These are phyloP conservation scores for Palythoa grandiflora DNA, from an alignment of 92 coral and sea anemone genomes.

Conservation along the genomic window DNA sequence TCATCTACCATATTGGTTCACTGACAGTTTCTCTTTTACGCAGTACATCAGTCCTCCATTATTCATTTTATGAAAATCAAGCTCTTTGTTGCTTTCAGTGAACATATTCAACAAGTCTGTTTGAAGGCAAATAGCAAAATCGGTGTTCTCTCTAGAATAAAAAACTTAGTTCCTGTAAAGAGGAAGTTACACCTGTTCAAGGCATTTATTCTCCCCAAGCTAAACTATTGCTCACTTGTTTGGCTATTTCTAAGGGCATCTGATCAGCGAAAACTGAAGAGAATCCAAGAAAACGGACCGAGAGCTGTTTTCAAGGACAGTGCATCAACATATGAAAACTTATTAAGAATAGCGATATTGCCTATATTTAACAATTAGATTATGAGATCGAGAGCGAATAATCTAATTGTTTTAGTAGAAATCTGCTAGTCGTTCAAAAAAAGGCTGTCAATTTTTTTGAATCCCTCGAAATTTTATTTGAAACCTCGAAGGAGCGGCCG, in stretches of 20 bases:
- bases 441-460: too few relatives aligned
- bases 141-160: constrained; percentile 41
- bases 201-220: constrained; percentile 21
- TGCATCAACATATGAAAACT: constrained; percentile 22
- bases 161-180: constrained; percentile 28
- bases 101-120: constrained; percentile 46
- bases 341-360: constrained; percentile 19
- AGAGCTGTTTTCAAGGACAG: not conserved
- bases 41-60: too few relatives aligned
- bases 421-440: too few relatives aligned
- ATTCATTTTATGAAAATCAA: too few relatives aligned
- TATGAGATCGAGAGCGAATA: too few relatives aligned
- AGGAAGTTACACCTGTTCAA: constrained; percentile 38
- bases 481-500: too few relatives aligned
- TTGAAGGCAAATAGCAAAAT: constrained; percentile 25
- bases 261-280: constrained; percentile 29
- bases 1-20: too few relatives aligned
- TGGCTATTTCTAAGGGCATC: constrained; percentile 38
- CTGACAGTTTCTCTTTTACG: too few relatives aligned
- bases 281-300: constrained; percentile 31
- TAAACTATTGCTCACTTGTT: constrained; percentile 36
- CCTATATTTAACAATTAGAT: not conserved
- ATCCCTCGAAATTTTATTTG: too few relatives aligned
- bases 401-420: too few relatives aligned
- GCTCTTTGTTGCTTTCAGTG: not conserved